Conservation (phyloP, 2,113 vertebrate species). For the Dipodomys stephensi region DNA sequence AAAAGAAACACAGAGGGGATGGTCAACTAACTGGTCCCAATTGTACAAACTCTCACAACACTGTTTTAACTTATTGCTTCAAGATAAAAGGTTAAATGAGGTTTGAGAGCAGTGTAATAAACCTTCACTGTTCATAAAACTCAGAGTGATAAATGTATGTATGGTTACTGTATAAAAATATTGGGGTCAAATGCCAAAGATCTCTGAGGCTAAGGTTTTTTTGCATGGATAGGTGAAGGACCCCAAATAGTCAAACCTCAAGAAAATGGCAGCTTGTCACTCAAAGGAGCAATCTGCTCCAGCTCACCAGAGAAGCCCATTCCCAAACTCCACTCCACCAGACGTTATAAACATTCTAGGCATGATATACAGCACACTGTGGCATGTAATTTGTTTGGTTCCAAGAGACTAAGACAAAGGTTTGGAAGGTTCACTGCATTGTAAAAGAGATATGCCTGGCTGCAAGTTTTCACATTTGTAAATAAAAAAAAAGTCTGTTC, state of each 20-base stretch:
- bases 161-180: constrained; percentile 85
- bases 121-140: constrained; percentile 88
- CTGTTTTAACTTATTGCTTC: constrained; percentile 82
- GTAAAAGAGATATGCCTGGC: constrained; percentile 80
- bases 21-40: background rate
- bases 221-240: constrained; percentile 70
- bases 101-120: constrained; percentile 87
- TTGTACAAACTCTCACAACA: constrained; percentile 69
- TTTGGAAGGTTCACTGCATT: constrained; percentile 85
- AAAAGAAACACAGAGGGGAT: accelerated
- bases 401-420: constrained; percentile 83
- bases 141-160: constrained; percentile 83
- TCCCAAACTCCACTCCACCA: constrained; percentile 58
- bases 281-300: constrained; percentile 57
- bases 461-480: constrained; percentile 79
- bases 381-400: constrained; percentile 86
- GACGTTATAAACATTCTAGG: constrained; percentile 72
- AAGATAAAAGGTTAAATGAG: constrained; percentile 87
- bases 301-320: constrained; percentile 72
- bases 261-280: constrained; percentile 67
- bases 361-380: constrained; percentile 77
- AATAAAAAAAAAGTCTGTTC: constrained; percentile 61
- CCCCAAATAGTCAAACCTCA: constrained; percentile 51
- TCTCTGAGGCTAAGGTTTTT: constrained; percentile 70
- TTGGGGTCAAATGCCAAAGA: constrained; percentile 79